These are phyloP conservation scores for Clostera curtula DNA, from an alignment of 2,888 invertebrate genomes.

Conservation along the genomic window DNA sequence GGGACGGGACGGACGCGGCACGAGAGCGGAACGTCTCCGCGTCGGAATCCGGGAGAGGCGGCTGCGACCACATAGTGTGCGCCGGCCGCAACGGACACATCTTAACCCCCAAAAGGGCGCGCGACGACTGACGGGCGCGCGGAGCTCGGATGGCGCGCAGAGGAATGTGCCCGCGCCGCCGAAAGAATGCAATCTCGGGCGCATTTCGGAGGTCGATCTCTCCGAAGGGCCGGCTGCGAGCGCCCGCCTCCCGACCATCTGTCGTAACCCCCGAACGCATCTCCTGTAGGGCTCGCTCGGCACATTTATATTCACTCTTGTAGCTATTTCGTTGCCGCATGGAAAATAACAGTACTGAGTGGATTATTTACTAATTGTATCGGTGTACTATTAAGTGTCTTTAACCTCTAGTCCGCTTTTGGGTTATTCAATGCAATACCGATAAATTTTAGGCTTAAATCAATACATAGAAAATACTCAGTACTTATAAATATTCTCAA, in stretches of 20 bases:
- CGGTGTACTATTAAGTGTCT: too few species aligned
- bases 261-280: too few species aligned
- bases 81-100: slow-evolving; percentile 71
- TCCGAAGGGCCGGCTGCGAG: slow-evolving; percentile 62
- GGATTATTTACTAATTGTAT: too few species aligned
- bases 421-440: too few species aligned
- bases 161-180: slow-evolving; percentile 74
- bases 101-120: slow-evolving; percentile 75
- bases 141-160: slow-evolving; percentile 67
- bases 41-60: slow-evolving; percentile 58
- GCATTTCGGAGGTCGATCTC: slow-evolving; percentile 76
- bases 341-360: too few species aligned
- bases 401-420: too few species aligned
- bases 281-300: too few species aligned
- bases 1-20: slow-evolving; percentile 42
- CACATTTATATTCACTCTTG: too few species aligned
- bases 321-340: too few species aligned
- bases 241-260: slow-evolving; percentile 67
- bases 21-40: slow-evolving; percentile 49
- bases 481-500: too few species aligned
- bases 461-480: too few species aligned
- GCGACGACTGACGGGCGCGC: slow-evolving; percentile 69
- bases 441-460: too few species aligned
- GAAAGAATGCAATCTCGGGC: slow-evolving; percentile 76
- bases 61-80: slow-evolving; percentile 72